Evolutionary conservation across 2,888 invertebrate genomes (phyloP).

Genomic region (Hemaris fuciformis): DNA sequence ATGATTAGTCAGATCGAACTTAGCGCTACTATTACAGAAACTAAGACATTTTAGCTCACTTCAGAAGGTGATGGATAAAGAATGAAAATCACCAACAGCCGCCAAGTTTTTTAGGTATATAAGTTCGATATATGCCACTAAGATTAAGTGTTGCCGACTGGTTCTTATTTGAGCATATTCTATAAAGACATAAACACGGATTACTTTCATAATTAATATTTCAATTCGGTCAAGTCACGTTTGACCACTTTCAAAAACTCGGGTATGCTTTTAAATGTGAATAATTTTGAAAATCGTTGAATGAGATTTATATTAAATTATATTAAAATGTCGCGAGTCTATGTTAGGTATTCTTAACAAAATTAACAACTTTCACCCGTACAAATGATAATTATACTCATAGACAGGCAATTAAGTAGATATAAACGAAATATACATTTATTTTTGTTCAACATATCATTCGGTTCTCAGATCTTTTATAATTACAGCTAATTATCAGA

Average conservation of each 20-base stretch:
- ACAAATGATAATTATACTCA: too few relatives aligned
- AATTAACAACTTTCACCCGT: neutral
- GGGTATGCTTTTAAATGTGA: neutral
- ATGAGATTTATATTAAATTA: neutral
- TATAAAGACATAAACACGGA: slow-evolving; percentile 15
- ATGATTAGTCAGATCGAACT: too few relatives aligned
- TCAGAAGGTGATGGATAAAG: too few relatives aligned
- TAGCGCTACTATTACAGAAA: too few relatives aligned
- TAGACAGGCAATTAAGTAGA: neutral
- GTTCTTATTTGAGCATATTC: too few relatives aligned
- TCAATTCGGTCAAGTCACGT: slow-evolving; percentile 8
- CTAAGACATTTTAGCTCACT: too few relatives aligned
- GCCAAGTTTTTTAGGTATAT: too few relatives aligned
- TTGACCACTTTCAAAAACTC: slow-evolving; percentile 20
- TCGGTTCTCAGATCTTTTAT: neutral
- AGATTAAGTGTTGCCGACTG: too few relatives aligned
- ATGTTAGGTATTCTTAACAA: neutral
- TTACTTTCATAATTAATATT: slow-evolving; percentile 20
- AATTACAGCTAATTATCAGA: neutral
- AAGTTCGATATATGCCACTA: too few relatives aligned
- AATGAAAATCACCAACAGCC: too few relatives aligned
- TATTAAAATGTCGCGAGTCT: neutral
- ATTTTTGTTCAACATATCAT: neutral
- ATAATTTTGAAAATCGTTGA: neutral
- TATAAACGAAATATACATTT: neutral